These are phyloP conservation scores for Tethea ocularis DNA, from an alignment of 2,888 invertebrate species.

Conservation along the genomic window DNA sequence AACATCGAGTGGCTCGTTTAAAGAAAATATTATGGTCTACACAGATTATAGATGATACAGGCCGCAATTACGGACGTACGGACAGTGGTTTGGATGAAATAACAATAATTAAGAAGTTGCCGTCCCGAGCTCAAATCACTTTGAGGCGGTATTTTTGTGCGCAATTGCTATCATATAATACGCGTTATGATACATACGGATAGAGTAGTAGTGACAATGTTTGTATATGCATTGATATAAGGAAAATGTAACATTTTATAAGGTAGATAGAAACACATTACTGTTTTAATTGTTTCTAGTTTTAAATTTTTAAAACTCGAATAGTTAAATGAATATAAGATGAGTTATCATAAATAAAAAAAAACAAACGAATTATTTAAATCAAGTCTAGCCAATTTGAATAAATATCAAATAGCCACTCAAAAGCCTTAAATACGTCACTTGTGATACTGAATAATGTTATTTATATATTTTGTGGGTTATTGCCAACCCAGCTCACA, in stretches of 20 bases:
- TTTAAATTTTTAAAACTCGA: no score
- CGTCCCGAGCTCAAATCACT: conserved; percentile 38
- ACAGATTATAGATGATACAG: conserved; percentile 61
- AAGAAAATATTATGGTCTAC: conserved; percentile 60
- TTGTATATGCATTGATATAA: background rate
- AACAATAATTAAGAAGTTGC: conserved; percentile 70
- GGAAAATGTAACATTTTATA: no score
- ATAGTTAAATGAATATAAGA: no score
- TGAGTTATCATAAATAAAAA: no score
- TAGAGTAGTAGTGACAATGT: background rate
- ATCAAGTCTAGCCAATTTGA: no score
- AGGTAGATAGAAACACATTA: no score
- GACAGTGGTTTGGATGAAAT: conserved; percentile 57
- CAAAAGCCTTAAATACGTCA: background rate
- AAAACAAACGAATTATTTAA: no score
- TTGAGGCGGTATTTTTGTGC: conserved; percentile 35
- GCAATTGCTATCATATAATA: conserved; percentile 27
- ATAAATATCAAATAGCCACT: no score
- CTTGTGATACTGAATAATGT: conserved; percentile 21
- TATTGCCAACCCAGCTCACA: conserved; percentile 37
- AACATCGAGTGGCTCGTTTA: conserved; percentile 59
- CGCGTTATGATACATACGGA: background rate
- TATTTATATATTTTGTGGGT: conserved; percentile 43
- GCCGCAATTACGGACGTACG: conserved; percentile 56
- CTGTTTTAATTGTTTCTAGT: background rate